Conservation (phyloP, 2,888 invertebrate species). For the Uropetala carovei region DNA sequence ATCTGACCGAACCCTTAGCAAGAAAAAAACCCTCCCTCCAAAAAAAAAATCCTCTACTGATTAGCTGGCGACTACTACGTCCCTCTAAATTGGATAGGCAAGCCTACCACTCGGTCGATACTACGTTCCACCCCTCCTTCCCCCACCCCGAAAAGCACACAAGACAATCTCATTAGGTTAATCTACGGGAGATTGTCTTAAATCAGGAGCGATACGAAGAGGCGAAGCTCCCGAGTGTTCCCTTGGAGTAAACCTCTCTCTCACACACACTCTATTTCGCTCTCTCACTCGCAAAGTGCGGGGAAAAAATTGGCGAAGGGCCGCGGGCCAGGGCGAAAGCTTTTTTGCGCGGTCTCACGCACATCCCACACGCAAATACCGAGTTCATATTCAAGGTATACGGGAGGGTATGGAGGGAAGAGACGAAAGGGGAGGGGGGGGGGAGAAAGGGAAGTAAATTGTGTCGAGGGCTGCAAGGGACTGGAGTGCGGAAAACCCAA, state of each 20-base stretch:
- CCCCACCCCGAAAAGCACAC: neutral
- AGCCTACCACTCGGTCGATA: neutral
- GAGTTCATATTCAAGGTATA: neutral
- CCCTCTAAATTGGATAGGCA: neutral
- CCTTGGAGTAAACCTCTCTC: neutral
- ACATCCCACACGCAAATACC: constrained; percentile 17
- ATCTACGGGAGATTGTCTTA: constrained; percentile 40
- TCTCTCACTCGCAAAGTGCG: neutral
- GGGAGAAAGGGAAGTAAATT: constrained; percentile 3
- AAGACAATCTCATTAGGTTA: constrained; percentile 56
- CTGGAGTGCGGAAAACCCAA: constrained; percentile 54
- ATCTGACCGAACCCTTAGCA: neutral
- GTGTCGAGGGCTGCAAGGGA: constrained; percentile 47
- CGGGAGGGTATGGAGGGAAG: no score
- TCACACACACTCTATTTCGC: neutral
- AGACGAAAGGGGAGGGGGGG: neutral
- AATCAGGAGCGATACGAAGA: neutral
- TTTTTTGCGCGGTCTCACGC: constrained; percentile 26
- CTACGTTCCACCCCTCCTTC: no score
- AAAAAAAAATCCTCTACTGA: neutral
- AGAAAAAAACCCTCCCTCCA: neutral
- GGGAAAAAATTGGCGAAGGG: neutral
- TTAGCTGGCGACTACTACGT: neutral
- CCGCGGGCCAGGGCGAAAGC: neutral
- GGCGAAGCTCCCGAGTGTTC: neutral